Evolutionary conservation across 1,140 invertebrate genomes (phyloP).

Genomic region (Pseudachorutes palmiensis): DNA sequence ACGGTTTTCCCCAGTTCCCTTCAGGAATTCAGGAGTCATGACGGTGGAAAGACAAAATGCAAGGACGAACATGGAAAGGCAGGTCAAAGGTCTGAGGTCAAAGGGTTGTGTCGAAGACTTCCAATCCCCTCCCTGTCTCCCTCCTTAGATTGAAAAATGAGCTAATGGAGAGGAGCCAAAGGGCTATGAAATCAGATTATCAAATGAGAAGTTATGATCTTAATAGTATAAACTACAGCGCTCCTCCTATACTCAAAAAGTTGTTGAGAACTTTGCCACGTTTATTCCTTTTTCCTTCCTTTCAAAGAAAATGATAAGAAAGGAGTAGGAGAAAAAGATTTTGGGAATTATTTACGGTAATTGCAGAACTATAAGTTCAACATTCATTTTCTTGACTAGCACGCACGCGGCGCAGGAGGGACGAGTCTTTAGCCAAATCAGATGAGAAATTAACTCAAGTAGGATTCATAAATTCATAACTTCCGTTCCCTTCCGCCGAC

Average conservation of each 20-base stretch:
- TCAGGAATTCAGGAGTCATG: neutral
- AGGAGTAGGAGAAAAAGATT: slow-evolving; percentile 8
- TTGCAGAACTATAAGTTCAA: slow-evolving; percentile 17
- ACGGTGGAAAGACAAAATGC: too few species aligned
- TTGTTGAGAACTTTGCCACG: neutral
- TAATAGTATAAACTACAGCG: neutral
- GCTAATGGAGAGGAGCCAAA: neutral
- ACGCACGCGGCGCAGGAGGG: neutral
- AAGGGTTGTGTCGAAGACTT: neutral
- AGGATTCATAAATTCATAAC: neutral
- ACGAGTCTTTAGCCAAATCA: neutral
- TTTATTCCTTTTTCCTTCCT: neutral
- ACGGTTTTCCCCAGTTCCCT: neutral
- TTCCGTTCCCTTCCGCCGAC: neutral
- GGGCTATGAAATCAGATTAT: slow-evolving; percentile 29
- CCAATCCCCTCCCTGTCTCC: neutral
- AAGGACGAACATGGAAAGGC: too few species aligned
- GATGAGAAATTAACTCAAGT: too few species aligned
- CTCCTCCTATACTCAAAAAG: too few species aligned
- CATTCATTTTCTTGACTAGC: neutral
- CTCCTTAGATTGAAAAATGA: neutral
- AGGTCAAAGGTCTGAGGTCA: too few species aligned
- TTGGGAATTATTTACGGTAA: slow-evolving; percentile 37
- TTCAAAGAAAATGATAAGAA: slow-evolving; percentile 16
- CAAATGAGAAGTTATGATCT: slow-evolving; percentile 35